phyloP scores from a whole-genome alignment of 2,797 vertebrate genomes.

The Otus scops region DNA sequence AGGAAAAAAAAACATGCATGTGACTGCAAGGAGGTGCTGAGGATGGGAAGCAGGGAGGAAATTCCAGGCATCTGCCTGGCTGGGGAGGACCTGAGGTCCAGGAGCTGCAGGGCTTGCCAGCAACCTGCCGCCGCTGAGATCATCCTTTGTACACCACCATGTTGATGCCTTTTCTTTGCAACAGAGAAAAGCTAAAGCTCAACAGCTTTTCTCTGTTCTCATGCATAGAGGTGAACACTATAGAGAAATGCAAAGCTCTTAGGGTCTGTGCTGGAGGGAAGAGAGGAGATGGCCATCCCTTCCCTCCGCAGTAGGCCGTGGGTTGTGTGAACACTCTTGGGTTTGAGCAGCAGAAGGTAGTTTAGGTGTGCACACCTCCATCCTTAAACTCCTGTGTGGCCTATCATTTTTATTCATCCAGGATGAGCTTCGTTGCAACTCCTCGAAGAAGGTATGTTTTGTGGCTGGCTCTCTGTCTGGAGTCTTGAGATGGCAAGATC shows the following conservation, averaged over 20 bases:
- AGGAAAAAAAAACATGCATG: accelerated
- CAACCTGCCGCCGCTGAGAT: neutral
- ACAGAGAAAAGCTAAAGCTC: neutral
- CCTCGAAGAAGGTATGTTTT: neutral
- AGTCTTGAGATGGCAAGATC: constrained; percentile 63
- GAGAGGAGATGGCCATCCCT: neutral
- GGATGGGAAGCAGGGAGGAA: neutral
- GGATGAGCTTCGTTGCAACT: constrained; percentile 15
- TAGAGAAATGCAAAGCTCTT: neutral
- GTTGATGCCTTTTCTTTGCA: neutral
- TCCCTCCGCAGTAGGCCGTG: neutral
- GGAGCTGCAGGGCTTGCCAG: neutral
- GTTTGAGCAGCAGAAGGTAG: neutral
- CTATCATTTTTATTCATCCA: constrained; percentile 32
- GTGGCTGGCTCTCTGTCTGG: constrained; percentile 23
- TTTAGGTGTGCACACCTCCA: neutral
- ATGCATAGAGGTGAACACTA: neutral
- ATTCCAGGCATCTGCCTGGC: neutral
- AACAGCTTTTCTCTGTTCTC: neutral
- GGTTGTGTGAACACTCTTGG: neutral
- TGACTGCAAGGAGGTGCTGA: neutral
- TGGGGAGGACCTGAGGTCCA: neutral
- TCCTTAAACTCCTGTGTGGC: neutral
- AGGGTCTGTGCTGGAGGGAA: neutral
- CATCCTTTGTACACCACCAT: neutral